Evolutionary conservation across 1,140 invertebrate genomes (phyloP).

Genomic region (Liolophura sinensis): DNA sequence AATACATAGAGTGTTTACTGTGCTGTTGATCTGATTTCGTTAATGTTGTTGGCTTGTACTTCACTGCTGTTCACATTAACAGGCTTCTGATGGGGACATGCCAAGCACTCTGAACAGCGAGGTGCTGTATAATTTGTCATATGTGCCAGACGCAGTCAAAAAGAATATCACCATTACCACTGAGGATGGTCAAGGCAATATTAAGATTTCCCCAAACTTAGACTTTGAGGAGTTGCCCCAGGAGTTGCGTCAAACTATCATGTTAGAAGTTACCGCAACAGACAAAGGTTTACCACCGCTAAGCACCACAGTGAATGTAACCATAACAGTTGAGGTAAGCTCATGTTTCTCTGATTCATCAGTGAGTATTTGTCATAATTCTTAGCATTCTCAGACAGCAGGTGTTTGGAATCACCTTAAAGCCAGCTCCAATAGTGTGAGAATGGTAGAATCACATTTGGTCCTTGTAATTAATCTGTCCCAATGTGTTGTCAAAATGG

Average conservation of each 20-base stretch:
- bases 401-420: too few relatives aligned
- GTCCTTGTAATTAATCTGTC: too few relatives aligned
- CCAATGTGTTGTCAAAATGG: too few relatives aligned
- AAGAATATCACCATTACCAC: conserved; percentile 37
- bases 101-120: conserved; percentile 31
- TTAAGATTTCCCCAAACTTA: conserved; percentile 27
- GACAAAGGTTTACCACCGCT: conserved; percentile 24
- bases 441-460: too few relatives aligned
- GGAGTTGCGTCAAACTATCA: conserved; percentile 22
- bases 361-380: too few relatives aligned
- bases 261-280: conserved; percentile 29
- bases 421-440: too few relatives aligned
- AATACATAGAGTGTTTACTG: too few relatives aligned
- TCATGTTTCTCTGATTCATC: neutral
- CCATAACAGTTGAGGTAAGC: conserved; percentile 39
- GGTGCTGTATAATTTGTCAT: conserved; percentile 29
- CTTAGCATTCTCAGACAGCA: too few relatives aligned
- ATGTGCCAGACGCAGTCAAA: conserved; percentile 18
- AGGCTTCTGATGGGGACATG: conserved; percentile 55
- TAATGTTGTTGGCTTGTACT: too few relatives aligned
- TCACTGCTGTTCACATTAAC: neutral
- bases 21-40: too few relatives aligned
- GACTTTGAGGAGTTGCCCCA: conserved; percentile 38
- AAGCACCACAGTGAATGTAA: conserved; percentile 23
- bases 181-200: conserved; percentile 20